Evolutionary conservation across 1,140 invertebrate genomes (phyloP).

Genomic region (Mylabris phalerata): DNA sequence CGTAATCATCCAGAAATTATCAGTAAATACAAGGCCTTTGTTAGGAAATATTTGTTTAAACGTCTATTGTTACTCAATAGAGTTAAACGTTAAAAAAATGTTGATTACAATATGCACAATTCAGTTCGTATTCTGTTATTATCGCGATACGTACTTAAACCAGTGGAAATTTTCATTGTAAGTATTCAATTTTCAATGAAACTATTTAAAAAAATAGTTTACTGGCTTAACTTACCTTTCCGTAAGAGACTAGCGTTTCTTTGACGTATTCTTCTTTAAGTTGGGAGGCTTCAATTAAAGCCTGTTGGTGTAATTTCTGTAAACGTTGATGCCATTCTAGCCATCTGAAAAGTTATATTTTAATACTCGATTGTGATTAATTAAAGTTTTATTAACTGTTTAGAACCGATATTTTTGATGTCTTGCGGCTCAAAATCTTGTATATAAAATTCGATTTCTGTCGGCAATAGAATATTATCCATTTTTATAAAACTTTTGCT

Average conservation of each 20-base stretch:
- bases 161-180: too few relatives aligned
- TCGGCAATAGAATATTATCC: constrained; percentile 44
- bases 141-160: too few relatives aligned
- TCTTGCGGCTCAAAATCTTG: constrained; percentile 43
- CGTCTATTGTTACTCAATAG: too few relatives aligned
- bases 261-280: constrained; percentile 66
- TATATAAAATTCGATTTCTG: constrained; percentile 48
- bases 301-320: constrained; percentile 73
- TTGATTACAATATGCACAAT: too few relatives aligned
- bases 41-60: too few relatives aligned
- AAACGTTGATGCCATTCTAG: constrained; percentile 68
- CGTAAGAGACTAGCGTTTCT: constrained; percentile 57
- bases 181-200: too few relatives aligned
- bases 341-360: constrained; percentile 50
- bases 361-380: background rate
- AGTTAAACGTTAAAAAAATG: too few relatives aligned
- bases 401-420: constrained; percentile 46
- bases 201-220: too few relatives aligned
- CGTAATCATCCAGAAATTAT: too few relatives aligned
- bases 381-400: constrained; percentile 37
- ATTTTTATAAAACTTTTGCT: constrained; percentile 17
- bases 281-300: constrained; percentile 60
- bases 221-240: constrained; percentile 47
- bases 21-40: too few relatives aligned
- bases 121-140: too few relatives aligned